Evolutionary conservation across 1,140 invertebrate species (phyloP).

Genomic region (Lucilia cuprina): DNA sequence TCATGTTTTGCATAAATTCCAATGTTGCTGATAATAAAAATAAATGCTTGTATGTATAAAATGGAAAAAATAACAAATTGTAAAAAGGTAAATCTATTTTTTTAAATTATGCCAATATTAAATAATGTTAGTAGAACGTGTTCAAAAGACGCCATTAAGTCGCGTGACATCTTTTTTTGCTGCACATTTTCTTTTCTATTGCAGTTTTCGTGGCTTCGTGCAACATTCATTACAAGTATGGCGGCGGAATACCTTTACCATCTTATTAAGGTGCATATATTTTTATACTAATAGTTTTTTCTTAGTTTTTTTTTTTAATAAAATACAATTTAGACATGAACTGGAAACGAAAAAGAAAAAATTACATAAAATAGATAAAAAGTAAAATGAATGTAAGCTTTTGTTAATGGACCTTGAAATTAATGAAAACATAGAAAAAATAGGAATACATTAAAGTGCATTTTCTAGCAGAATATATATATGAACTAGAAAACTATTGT

Average conservation of each 20-base stretch:
- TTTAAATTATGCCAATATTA: slow-evolving; percentile 15
- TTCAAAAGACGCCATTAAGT: slow-evolving; percentile 6
- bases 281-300: background rate
- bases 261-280: background rate
- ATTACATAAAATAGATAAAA: background rate
- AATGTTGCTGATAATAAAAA: background rate
- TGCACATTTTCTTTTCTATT: background rate
- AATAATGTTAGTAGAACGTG: slow-evolving; percentile 17
- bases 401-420: slow-evolving; percentile 11
- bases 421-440: slow-evolving; percentile 4
- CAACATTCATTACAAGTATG: background rate
- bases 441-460: background rate
- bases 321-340: background rate
- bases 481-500: background rate
- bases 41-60: no score
- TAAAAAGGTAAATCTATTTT: background rate
- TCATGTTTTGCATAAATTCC: background rate
- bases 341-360: background rate
- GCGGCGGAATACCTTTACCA: background rate
- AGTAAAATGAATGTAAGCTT: background rate
- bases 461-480: background rate
- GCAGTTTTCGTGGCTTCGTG: background rate
- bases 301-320: background rate
- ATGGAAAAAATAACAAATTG: background rate
- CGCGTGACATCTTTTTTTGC: background rate